These are phyloP conservation scores for Dipus sagitta DNA, from an alignment of 2,797 vertebrate genomes.

Conservation along the genomic window DNA sequence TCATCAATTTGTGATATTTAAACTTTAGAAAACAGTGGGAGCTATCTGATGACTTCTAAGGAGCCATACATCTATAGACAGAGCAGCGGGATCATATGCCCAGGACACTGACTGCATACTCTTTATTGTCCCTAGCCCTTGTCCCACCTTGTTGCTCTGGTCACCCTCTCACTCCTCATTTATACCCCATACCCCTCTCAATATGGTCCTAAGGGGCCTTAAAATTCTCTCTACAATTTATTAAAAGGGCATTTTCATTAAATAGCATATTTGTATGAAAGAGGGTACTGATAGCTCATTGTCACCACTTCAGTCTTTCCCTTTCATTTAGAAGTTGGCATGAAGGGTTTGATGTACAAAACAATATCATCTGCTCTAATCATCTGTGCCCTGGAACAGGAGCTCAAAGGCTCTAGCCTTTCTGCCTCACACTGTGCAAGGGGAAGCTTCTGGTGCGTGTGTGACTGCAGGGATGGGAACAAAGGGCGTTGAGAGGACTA, in stretches of 20 bases:
- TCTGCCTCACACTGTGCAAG: conserved; percentile 76
- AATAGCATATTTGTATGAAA: conserved; percentile 45
- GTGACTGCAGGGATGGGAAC: conserved; percentile 75
- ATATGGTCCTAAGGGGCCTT: not conserved
- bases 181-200: not conserved
- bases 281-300: conserved; percentile 50
- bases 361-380: conserved; percentile 73
- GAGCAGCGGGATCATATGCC: conserved; percentile 62
- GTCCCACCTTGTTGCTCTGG: not conserved
- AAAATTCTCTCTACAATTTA: conserved; percentile 61
- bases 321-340: conserved; percentile 72
- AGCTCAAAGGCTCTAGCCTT: conserved; percentile 77
- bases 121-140: conserved; percentile 46
- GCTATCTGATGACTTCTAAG: conserved; percentile 74
- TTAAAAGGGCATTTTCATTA: conserved; percentile 62
- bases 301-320: conserved; percentile 62
- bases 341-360: conserved; percentile 79
- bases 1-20: conserved; percentile 68
- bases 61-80: conserved; percentile 64
- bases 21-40: conserved; percentile 77
- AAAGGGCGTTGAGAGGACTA: conserved; percentile 78
- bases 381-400: conserved; percentile 67
- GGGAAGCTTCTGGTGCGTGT: conserved; percentile 47
- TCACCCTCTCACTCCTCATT: conserved; percentile 2
- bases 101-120: conserved; percentile 50